Percentiles rank a stretch among this genome's conserved stretches.
Conservation (phyloP, 2,797 vertebrate species). For the Pipistrellus nathusii region DNA sequence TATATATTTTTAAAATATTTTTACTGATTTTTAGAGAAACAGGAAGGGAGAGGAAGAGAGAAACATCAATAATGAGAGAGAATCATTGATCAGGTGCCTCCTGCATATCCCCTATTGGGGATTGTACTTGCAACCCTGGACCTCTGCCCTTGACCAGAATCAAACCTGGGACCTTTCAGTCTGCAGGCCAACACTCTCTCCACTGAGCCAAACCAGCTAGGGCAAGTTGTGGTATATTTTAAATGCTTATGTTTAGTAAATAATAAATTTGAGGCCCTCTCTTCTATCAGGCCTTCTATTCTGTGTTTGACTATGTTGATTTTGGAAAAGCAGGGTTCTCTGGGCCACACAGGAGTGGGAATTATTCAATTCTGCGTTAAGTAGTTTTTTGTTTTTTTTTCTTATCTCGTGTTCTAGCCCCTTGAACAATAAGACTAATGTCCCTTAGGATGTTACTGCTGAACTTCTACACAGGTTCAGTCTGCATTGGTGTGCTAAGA, state of each 20-base stretch:
- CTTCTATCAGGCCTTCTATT: background rate
- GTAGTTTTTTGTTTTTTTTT: background rate
- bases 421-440: background rate
- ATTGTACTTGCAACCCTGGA: background rate
- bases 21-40: background rate
- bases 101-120: background rate
- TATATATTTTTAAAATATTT: background rate
- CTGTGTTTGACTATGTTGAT: background rate
- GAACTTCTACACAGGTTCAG: background rate
- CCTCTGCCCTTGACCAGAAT: background rate
- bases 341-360: background rate
- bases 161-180: background rate
- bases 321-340: slow-evolving; percentile 9
- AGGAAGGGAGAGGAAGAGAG: background rate
- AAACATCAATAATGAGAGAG: background rate
- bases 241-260: background rate
- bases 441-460: background rate
- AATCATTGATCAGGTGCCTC: background rate
- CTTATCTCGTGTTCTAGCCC: background rate
- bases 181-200: too few relatives aligned
- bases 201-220: too few relatives aligned
- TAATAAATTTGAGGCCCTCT: background rate
- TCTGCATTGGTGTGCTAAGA: background rate
- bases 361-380: background rate
- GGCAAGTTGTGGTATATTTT: background rate